Evolutionary conservation across 1,140 invertebrate species (phyloP), one percentile per base, ranked within the genome.

Genomic region (Cydia fagiglandana): DNA sequence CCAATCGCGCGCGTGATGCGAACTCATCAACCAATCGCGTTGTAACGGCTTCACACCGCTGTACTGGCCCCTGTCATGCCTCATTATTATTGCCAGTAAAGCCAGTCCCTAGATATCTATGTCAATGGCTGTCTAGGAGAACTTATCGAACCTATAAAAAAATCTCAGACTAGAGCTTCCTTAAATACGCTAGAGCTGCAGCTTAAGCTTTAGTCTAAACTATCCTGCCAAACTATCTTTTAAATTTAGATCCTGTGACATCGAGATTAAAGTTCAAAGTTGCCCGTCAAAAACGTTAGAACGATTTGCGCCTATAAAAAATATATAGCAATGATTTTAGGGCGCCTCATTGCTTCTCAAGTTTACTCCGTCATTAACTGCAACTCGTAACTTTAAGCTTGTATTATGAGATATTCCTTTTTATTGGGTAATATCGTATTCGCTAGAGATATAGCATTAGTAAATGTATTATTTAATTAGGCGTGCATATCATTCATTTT

Each of bases 401-500:
- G 13, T 70, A 70, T 70, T 70, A 38, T n/a, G 64, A 61, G 56
- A 61, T 61, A 61, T 61, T 24, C n/a, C 66, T 5, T 68, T 68
- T 70, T 34, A 70, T 20, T 38, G n/a, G 34, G 34, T 70, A 17
- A 70, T 41, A 70, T 38, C 34, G 30, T 68, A 38, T 70, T 38
- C 34, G 34, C 34, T 70, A 70, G 30, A 66, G 0, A 66, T 70
- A 68, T 56, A 56, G n/a, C 15, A n/a, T 34, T 68, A 68, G 13
- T 68, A 17, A 70, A 41, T 70, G 66, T 70, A 70, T 70, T 70
- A 38, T 70, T 70, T 70, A 70, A 70, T 45, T 70, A 70, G 66
- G 66, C 66, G n/a, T 70, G 66, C 66, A 70, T 70, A 70, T 70
- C 66, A 70, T 70, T 70, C 34, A 68, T 38, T 38, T 70, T 70